Evolutionary conservation across 2,113 vertebrate genomes (phyloP), one percentile per base, ranked within the genome.

Genomic region (Ceyx margarethae): DNA sequence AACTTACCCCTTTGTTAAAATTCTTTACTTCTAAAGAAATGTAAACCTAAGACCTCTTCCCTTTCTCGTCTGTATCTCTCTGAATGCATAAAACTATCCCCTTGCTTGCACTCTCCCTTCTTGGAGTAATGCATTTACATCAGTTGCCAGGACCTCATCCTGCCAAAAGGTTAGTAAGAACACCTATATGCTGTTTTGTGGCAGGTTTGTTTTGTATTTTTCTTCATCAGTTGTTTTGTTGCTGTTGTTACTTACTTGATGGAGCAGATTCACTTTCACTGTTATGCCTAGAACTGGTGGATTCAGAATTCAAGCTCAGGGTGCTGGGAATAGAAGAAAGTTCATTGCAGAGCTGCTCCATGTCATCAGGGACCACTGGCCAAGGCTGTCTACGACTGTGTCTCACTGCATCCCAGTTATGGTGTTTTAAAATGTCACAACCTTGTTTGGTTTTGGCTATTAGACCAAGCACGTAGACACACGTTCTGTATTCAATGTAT

Each of bases 401-500:
- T 76, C 99, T 97, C 80, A 99, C 99, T 26, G 99, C 97, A 95
- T 99, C 99, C 99, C 99, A 99, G 75, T 96, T 98, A 6, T 98
- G 98, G 95, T 98, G 98, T 95, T 99, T 99, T 74, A 99, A 96
- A 96, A 99, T 98, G 93, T 99, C 99, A 96, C 99, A 99, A 35
- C 99, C 99, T 98, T 99, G 99, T 95, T 99, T 98, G 61, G 99
- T 99, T 98, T 99, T 99, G 69, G 99, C 98, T 93, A 99, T 98
- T 81, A 99, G 98, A 58, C 99, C 99, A 91, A 99, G 97, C 71
- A 99, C 98, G 88, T 99, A 99, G 67, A 99, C 97, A 94, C 99
- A 99, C 3, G 99, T 99, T 95, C 99, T 99, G 94, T 81, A 96
- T 92, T 87, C 85, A 90, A 93, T 51, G 4, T 13, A 92, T 3